Conservation (phyloP, 35 echinoderm and acorn worm genomes). For the Apostichopus californicus region DNA sequence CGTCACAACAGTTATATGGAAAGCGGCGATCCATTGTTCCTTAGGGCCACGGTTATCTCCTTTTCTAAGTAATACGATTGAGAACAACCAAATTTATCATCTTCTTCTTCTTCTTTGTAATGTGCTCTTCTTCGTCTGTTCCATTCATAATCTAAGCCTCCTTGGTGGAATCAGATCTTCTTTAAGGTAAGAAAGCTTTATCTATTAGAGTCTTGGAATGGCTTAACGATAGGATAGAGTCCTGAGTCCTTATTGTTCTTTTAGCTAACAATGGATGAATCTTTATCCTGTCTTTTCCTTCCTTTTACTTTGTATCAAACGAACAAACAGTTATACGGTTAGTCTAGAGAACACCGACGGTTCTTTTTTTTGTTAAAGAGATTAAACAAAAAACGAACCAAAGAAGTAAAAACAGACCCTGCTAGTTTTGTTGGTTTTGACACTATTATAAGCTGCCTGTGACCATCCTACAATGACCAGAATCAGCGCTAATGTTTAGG, state of each 20-base stretch:
- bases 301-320: background rate
- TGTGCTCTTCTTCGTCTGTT: background rate
- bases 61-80: background rate
- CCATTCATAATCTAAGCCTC: background rate
- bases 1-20: too few relatives aligned
- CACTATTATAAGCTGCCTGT: too few relatives aligned
- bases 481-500: too few relatives aligned
- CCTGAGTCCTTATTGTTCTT: background rate
- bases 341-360: background rate
- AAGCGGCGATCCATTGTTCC: too few relatives aligned
- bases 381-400: background rate
- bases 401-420: background rate
- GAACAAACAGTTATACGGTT: background rate
- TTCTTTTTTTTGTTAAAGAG: background rate
- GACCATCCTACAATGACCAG: too few relatives aligned
- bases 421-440: too few relatives aligned
- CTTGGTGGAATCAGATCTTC: background rate
- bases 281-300: background rate
- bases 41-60: background rate
- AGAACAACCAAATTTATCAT: background rate
- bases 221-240: background rate
- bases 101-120: background rate
- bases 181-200: background rate
- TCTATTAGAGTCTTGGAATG: background rate
- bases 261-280: background rate